A percentile compares a stretch with the other conserved stretches of the same genome.
These are phyloP conservation scores for Cryptus armator DNA, from an alignment of 2,888 invertebrate species.

Conservation along the genomic window DNA sequence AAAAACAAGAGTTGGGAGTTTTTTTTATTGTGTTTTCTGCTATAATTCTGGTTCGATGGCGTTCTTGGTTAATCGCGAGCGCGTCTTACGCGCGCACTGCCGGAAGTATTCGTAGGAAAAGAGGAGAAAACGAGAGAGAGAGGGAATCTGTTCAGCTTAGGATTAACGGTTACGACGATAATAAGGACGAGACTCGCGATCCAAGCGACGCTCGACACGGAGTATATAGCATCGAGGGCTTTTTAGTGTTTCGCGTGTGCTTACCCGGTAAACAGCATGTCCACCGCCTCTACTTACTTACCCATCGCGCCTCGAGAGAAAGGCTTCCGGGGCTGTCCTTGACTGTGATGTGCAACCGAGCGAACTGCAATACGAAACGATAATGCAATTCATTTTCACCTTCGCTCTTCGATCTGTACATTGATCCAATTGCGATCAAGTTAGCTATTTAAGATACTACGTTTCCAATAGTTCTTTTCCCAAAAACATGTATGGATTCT, in stretches of 20 bases:
- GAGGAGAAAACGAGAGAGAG: constrained; percentile 62
- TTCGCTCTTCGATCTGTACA: constrained; percentile 22
- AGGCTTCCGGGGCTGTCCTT: constrained; percentile 75
- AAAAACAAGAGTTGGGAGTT: constrained; percentile 42
- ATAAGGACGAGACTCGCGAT: constrained; percentile 74
- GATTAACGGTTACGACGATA: constrained; percentile 73
- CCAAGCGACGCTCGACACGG: constrained; percentile 43
- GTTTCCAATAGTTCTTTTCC: neutral
- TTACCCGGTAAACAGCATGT: constrained; percentile 60
- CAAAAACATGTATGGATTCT: neutral
- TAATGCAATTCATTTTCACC: constrained; percentile 55
- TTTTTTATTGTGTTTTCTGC: constrained; percentile 22
- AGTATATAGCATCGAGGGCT: constrained; percentile 52
- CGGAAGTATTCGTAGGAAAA: constrained; percentile 66
- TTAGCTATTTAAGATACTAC: neutral
- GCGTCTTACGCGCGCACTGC: constrained; percentile 61
- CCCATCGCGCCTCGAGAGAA: constrained; percentile 69
- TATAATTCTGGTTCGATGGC: constrained; percentile 44
- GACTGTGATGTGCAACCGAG: constrained; percentile 63
- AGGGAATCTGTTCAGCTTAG: constrained; percentile 54
- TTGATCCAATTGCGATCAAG: neutral
- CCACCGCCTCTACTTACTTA: constrained; percentile 59
- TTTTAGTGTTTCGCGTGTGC: constrained; percentile 70
- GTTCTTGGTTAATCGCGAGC: constrained; percentile 20
- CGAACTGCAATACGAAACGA: constrained; percentile 42